Evolutionary conservation across 2,888 invertebrate genomes (phyloP), one percentile per base, ranked within the genome.

Genomic region (Cenopis cana): DNA sequence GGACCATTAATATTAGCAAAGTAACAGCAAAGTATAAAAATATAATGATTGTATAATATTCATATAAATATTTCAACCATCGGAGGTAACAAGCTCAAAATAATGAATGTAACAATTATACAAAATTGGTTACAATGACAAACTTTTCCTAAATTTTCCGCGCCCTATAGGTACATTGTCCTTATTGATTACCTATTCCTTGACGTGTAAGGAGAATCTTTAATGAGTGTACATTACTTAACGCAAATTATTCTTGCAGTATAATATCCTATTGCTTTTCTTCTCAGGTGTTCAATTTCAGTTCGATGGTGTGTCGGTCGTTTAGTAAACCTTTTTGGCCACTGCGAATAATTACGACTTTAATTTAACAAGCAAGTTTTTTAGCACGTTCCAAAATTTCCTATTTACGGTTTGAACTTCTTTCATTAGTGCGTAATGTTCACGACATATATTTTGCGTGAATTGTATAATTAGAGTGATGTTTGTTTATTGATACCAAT

Each of bases 321-420:
- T 69, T 60, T 24, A 65, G 59, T 29, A 18, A 64, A 12, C 54
- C 41, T 52, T 49, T 65, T 36, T 14, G 54, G 41, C 14, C 5
- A 18, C 57, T 59, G 11, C 33, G 33, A 50, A 65, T 54, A 65
- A 59, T 69, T 69, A 66, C 24, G 65, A 54, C 54, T 65, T 59
- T 65, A 65, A 65, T 70, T 54, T 2, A 33, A 54, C 55, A 55
- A 20, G 41, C 14, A 65, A 50, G 41, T 18, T 64, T 64, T n/a
- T 65, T 20, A 41, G 62, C 56, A 24, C 18, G 33, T 54, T 20
- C 11, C 65, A 52, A n/a, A 59, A 65, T 52, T 54, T 50, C n/a
- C 57, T 54, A 69, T 69, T 64, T 62, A 65, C 41, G 69, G 33
- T 59, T 29, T 33, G 24, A 70, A 65, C 49, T 70, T 64, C 18